Evolutionary conservation across 2,797 vertebrate genomes (phyloP).

Genomic region (Eptatretus atami): DNA sequence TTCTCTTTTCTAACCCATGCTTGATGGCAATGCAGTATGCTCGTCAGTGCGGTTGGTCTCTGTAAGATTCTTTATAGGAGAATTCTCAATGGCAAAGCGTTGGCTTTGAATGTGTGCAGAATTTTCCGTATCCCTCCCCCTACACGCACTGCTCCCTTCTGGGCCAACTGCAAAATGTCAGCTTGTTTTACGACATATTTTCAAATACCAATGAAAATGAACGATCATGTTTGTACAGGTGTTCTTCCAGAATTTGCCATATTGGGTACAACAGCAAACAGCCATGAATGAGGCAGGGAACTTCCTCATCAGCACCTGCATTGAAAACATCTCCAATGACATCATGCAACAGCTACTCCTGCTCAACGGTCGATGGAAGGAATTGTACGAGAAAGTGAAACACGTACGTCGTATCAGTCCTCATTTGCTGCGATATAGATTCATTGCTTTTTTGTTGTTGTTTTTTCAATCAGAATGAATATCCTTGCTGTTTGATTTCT

Average conservation of each 20-base stretch:
- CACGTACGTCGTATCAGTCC: constrained; percentile 22
- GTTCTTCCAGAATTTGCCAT: constrained; percentile 65
- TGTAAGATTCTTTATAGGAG: no score
- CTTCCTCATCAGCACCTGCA: constrained; percentile 84
- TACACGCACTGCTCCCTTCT: no score
- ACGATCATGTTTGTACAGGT: constrained; percentile 19
- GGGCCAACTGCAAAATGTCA: no score
- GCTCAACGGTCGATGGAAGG: constrained; percentile 80
- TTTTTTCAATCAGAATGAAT: constrained; percentile 2
- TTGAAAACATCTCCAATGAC: constrained; percentile 68
- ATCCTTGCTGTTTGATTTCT: not conserved
- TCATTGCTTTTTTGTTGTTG: not conserved
- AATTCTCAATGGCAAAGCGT: no score
- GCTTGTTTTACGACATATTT: no score
- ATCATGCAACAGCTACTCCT: constrained; percentile 75
- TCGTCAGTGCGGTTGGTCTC: no score
- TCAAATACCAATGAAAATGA: no score
- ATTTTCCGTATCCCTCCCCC: no score
- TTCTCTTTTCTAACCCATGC: no score
- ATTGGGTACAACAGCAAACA: constrained; percentile 83
- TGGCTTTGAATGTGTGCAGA: no score
- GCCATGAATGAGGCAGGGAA: constrained; percentile 94
- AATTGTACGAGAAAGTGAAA: constrained; percentile 84
- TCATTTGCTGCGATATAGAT: not conserved
- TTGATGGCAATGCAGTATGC: no score